phyloP scores from a whole-genome alignment of 2,888 invertebrate genomes.

The Eupithecia vulgata region DNA sequence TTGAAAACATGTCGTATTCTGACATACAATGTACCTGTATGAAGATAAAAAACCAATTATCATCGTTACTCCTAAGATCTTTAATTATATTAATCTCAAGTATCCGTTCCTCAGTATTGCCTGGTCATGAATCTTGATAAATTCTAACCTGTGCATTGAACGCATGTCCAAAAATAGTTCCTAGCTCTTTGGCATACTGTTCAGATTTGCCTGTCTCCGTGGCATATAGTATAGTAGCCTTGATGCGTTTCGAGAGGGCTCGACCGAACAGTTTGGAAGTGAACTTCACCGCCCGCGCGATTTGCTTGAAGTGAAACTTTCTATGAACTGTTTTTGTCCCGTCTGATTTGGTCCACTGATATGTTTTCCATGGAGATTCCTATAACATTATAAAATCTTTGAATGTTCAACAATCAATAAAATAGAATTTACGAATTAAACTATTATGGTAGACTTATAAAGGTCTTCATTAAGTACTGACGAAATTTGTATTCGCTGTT shows the following conservation, averaged over 20 bases:
- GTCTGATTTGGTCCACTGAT: slow-evolving; percentile 89
- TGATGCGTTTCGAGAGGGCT: slow-evolving; percentile 95
- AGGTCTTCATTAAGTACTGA: background rate
- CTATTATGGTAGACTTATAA: background rate
- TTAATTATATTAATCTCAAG: slow-evolving; percentile 1
- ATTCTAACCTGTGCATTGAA: slow-evolving; percentile 93
- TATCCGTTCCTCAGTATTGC: slow-evolving; percentile 20
- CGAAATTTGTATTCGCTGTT: background rate
- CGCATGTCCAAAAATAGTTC: slow-evolving; percentile 95
- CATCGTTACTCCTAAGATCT: background rate
- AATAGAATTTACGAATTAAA: background rate
- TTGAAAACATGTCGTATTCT: slow-evolving; percentile 96
- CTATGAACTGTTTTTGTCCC: slow-evolving; percentile 88
- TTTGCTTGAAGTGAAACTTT: slow-evolving; percentile 98
- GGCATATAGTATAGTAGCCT: slow-evolving; percentile 96
- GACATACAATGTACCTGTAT: slow-evolving; percentile 94
- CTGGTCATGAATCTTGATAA: slow-evolving; percentile 36
- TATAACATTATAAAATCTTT: slow-evolving; percentile 52
- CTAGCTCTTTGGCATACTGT: slow-evolving; percentile 95
- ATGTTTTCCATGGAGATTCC: slow-evolving; percentile 95
- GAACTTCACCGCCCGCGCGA: slow-evolving; percentile 97
- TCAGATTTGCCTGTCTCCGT: slow-evolving; percentile 98
- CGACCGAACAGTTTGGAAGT: slow-evolving; percentile 97
- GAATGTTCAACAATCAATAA: background rate
- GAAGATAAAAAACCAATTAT: slow-evolving; percentile 15